A percentile compares a stretch with the other conserved stretches of the same genome.
Conservation (phyloP, 2,888 invertebrate genomes). For the Noctua fimbriata region DNA sequence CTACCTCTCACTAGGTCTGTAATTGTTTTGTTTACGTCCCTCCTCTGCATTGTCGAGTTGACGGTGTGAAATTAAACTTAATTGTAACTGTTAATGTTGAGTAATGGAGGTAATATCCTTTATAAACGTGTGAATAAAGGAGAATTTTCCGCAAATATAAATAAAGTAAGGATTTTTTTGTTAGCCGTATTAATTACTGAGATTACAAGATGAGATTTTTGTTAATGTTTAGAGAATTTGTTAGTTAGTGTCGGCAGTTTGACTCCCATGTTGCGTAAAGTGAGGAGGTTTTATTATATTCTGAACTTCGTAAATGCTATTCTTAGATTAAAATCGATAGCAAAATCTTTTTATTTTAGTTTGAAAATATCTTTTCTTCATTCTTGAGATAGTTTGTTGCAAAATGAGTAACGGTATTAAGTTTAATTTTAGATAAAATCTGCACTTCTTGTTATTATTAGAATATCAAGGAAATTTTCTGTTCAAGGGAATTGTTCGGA, state of each 20-base stretch:
- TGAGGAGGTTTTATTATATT: neutral
- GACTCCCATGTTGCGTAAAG: neutral
- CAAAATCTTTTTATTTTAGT: neutral
- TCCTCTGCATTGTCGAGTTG: constrained; percentile 76
- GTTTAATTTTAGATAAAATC: neutral
- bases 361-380: neutral
- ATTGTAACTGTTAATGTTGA: constrained; percentile 80
- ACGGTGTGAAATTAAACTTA: constrained; percentile 78
- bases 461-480: neutral
- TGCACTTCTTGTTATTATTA: neutral
- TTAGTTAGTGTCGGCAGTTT: neutral
- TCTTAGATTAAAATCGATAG: neutral
- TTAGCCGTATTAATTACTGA: constrained; percentile 28
- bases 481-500: neutral
- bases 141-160: constrained; percentile 14
- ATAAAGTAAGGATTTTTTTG: constrained; percentile 22
- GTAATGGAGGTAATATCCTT: constrained; percentile 71
- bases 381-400: neutral
- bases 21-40: constrained; percentile 83
- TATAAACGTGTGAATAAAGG: constrained; percentile 42
- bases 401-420: neutral
- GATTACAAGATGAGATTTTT: constrained; percentile 30
- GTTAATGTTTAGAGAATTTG: constrained; percentile 14
- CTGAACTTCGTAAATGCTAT: neutral
- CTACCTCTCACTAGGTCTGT: constrained; percentile 77